A percentile compares a stretch with the other conserved stretches of the same genome.
Evolutionary conservation across 2,888 invertebrate genomes (phyloP).

Genomic region (Timandra comae): DNA sequence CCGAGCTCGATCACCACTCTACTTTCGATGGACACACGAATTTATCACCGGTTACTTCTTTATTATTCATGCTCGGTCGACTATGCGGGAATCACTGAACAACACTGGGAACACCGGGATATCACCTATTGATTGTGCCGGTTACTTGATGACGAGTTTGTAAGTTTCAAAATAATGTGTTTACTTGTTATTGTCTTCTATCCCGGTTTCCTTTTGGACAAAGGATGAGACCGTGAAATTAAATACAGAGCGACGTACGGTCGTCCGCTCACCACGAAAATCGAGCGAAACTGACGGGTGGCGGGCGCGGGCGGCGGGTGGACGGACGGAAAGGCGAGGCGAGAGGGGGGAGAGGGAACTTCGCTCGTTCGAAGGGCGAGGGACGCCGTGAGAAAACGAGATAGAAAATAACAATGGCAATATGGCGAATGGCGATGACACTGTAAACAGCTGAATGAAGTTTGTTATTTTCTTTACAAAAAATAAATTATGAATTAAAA

Average conservation of each 20-base stretch:
- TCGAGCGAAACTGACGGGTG: conserved; percentile 68
- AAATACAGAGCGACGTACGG: conserved; percentile 27
- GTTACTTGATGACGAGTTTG: conserved; percentile 24
- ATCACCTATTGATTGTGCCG: conserved; percentile 44
- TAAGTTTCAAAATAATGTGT: conserved; percentile 10
- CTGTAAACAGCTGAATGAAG: conserved; percentile 55
- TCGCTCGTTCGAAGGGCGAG: conserved; percentile 32
- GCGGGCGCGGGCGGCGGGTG: conserved; percentile 33
- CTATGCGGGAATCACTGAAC: conserved; percentile 67
- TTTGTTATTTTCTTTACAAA: background rate
- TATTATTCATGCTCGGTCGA: conserved; percentile 74
- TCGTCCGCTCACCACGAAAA: conserved; percentile 56
- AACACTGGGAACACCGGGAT: conserved; percentile 47
- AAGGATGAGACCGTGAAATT: conserved; percentile 64
- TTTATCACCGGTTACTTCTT: conserved; percentile 69
- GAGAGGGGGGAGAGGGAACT: conserved; percentile 27
- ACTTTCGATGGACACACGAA: conserved; percentile 57
- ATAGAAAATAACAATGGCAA: conserved; percentile 40
- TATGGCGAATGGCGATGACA: conserved; percentile 48
- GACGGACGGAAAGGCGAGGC: conserved; percentile 28
- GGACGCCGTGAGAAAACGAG: conserved; percentile 42
- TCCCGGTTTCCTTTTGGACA: conserved; percentile 56
- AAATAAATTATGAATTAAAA: conserved; percentile 2
- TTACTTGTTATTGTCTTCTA: conserved; percentile 29
- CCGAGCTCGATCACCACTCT: conserved; percentile 55